Evolutionary conservation across 2,113 vertebrate genomes (phyloP).

Genomic region (Gymnogyps californianus): DNA sequence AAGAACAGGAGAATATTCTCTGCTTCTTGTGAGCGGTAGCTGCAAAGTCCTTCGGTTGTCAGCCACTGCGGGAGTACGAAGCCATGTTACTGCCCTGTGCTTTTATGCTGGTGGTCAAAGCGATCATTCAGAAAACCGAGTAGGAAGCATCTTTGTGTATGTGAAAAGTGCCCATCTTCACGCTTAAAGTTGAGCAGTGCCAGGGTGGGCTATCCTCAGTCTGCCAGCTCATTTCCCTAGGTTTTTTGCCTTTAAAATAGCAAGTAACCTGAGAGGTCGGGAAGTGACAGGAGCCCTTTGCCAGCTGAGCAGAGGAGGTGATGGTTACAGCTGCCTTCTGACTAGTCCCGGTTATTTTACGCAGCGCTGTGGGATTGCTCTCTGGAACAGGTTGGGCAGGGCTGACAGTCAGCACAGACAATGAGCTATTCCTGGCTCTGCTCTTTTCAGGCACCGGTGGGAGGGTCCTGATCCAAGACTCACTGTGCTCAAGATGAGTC

Average conservation of each 20-base stretch:
- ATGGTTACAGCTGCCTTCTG: conserved; percentile 38
- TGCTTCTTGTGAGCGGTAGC: neutral
- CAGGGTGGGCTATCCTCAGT: neutral
- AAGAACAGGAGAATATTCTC: neutral
- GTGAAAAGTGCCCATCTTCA: neutral
- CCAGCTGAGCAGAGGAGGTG: neutral
- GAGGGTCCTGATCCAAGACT: conserved; percentile 1
- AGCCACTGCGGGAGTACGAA: neutral
- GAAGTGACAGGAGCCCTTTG: conserved; percentile 33
- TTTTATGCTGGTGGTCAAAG: neutral
- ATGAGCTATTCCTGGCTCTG: conserved; percentile 1
- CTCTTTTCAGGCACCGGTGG: neutral
- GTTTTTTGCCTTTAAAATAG: neutral
- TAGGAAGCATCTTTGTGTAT: neutral
- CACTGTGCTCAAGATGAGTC: neutral
- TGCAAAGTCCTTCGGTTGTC: neutral
- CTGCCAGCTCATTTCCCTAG: neutral
- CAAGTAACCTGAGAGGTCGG: neutral
- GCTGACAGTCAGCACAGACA: conserved; percentile 1
- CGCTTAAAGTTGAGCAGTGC: neutral
- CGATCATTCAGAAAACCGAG: neutral
- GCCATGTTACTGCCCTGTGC: neutral
- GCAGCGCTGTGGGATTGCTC: neutral
- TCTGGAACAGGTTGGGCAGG: neutral
- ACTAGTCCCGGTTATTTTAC: neutral